Percentiles rank a stretch among this genome's conserved stretches.
Conservation (phyloP, 1,140 invertebrate species). For the Cryptotermes secundus region DNA sequence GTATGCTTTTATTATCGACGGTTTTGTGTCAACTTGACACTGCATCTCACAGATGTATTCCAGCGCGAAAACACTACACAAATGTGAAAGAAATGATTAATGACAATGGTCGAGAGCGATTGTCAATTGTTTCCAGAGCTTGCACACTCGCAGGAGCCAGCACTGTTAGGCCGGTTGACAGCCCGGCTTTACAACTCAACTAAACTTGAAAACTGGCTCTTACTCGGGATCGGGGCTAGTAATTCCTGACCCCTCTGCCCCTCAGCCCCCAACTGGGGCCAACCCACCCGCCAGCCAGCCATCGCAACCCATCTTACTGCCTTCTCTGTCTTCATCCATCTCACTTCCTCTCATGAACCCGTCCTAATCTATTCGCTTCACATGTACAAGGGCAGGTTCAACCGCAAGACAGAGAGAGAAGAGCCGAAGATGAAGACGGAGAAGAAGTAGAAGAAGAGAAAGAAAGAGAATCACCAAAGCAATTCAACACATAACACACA, state of each 20-base stretch:
- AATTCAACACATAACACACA: conserved; percentile 26
- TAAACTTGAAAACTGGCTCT: conserved; percentile 29
- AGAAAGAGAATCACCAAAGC: conserved; percentile 12
- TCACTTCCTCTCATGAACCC: neutral
- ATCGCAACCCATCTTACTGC: neutral
- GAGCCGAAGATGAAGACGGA: neutral
- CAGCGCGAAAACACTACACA: neutral
- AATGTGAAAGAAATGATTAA: neutral
- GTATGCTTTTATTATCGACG: neutral
- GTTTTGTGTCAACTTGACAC: neutral
- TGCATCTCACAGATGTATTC: neutral
- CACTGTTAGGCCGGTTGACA: conserved; percentile 20
- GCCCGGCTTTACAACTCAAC: conserved; percentile 32
- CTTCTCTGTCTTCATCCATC: neutral
- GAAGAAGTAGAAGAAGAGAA: neutral
- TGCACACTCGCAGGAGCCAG: neutral
- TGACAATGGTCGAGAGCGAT: neutral
- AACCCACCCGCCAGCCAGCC: neutral
- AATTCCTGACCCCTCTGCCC: conserved; percentile 20
- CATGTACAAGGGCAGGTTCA: neutral
- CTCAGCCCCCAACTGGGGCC: neutral
- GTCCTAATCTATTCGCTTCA: neutral
- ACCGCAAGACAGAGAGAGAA: neutral
- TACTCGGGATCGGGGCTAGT: neutral
- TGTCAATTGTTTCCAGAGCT: conserved; percentile 7